phyloP scores from a whole-genome alignment of 2,888 invertebrate species.

The Pinctada fucata region DNA sequence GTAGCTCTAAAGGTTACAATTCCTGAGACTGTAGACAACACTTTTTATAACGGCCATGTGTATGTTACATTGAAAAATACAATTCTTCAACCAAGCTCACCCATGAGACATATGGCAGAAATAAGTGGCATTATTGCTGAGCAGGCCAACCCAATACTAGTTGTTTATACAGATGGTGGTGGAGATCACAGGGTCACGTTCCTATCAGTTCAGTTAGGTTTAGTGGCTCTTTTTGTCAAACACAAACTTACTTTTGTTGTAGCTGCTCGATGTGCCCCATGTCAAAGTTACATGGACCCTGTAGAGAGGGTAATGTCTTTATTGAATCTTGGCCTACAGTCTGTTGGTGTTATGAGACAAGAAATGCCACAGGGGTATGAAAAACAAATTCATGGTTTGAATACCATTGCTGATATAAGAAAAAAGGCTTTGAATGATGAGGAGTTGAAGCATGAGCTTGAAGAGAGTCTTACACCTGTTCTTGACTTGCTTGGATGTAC shows the following conservation, averaged over 20 bases:
- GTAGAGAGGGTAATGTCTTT: slow-evolving; percentile 25
- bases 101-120: slow-evolving; percentile 32
- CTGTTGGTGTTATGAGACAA: slow-evolving; percentile 21
- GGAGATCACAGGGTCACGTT: slow-evolving; percentile 30
- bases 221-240: slow-evolving; percentile 16
- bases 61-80: slow-evolving; percentile 37
- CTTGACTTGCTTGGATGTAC: slow-evolving; percentile 11
- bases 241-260: slow-evolving; percentile 31
- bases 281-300: slow-evolving; percentile 22
- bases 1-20: slow-evolving; percentile 24
- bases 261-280: slow-evolving; percentile 35
- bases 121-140: slow-evolving; percentile 1
- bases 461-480: neutral
- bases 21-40: slow-evolving; percentile 14
- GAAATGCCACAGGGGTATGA: slow-evolving; percentile 17
- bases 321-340: slow-evolving; percentile 29
- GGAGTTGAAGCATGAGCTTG: neutral
- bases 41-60: slow-evolving; percentile 33
- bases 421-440: neutral
- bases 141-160: slow-evolving; percentile 24
- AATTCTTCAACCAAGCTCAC: slow-evolving; percentile 28
- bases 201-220: slow-evolving; percentile 27
- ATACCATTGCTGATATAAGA: slow-evolving; percentile 19
- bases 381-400: slow-evolving; percentile 2
- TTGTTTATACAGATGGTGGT: slow-evolving; percentile 36